Evolutionary conservation across 1,140 invertebrate genomes (phyloP).

Genomic region (Mactra quadrangularis): DNA sequence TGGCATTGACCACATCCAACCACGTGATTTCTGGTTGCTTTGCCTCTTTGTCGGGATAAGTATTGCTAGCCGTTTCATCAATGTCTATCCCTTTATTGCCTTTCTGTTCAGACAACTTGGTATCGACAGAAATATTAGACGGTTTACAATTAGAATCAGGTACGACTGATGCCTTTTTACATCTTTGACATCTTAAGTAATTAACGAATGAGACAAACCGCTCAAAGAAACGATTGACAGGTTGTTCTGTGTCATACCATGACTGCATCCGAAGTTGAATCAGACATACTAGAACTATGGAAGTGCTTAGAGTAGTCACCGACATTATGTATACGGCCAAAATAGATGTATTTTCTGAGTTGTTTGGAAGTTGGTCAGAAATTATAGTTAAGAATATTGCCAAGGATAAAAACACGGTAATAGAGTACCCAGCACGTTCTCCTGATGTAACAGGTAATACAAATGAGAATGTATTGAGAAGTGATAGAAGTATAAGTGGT

Average conservation of each 20-base stretch:
- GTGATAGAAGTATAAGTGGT: conserved; percentile 86
- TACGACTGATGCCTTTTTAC: no score
- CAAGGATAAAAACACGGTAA: conserved; percentile 86
- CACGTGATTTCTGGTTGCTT: no score
- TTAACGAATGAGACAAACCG: neutral
- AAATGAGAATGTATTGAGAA: conserved; percentile 86
- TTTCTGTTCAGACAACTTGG: no score
- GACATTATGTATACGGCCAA: conserved; percentile 69
- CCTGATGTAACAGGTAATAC: conserved; percentile 86
- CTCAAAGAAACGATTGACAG: neutral
- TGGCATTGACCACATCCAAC: no score
- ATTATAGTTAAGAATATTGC: conserved; percentile 86
- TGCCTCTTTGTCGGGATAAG: no score
- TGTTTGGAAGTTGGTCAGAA: conserved; percentile 86
- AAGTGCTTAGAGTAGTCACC: neutral
- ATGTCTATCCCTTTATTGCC: no score
- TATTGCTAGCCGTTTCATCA: no score
- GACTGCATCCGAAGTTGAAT: neutral
- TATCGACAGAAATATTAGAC: no score
- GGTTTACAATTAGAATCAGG: no score
- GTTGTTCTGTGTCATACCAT: neutral
- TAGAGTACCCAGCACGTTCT: conserved; percentile 86
- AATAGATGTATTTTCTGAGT: conserved; percentile 84
- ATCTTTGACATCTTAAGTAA: no score
- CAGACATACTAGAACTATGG: neutral